Percentiles rank a stretch among this genome's conserved stretches.
phyloP scores from a whole-genome alignment of 2,888 invertebrate species.

The Cephonodes hylas region DNA sequence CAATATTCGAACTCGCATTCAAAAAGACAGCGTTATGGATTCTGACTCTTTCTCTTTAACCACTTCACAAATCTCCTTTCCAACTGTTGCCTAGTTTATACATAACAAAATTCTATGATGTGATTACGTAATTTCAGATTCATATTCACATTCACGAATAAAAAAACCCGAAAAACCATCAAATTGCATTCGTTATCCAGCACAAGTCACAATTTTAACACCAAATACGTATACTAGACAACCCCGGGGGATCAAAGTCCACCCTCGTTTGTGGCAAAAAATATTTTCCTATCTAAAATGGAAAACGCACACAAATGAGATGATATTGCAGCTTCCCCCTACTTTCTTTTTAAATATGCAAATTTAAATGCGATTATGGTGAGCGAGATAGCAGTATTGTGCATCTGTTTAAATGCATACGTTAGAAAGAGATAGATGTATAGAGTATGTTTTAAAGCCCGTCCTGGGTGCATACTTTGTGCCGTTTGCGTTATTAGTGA shows the following conservation, averaged over 20 bases:
- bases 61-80: no score
- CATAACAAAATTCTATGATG: no score
- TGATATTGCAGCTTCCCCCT: slow-evolving; percentile 48
- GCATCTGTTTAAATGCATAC: slow-evolving; percentile 14
- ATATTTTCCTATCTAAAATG: slow-evolving; percentile 45
- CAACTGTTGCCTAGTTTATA: no score
- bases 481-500: slow-evolving; percentile 34
- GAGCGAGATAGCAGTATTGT: slow-evolving; percentile 28
- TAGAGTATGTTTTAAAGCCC: slow-evolving; percentile 31
- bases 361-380: slow-evolving; percentile 59
- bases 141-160: neutral
- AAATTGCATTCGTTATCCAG: slow-evolving; percentile 1
- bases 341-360: slow-evolving; percentile 59
- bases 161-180: neutral
- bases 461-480: slow-evolving; percentile 48
- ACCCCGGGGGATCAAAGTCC: slow-evolving; percentile 8
- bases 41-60: no score
- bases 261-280: slow-evolving; percentile 23
- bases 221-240: slow-evolving; percentile 8
- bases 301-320: slow-evolving; percentile 54
- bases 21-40: no score
- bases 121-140: neutral
- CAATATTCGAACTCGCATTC: no score
- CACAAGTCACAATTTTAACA: slow-evolving; percentile 3
- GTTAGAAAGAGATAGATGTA: slow-evolving; percentile 32